A percentile compares a stretch with the other conserved stretches of the same genome.
phyloP scores from a whole-genome alignment of 2,797 vertebrate species.

The Pseudopleuronectes americanus region DNA sequence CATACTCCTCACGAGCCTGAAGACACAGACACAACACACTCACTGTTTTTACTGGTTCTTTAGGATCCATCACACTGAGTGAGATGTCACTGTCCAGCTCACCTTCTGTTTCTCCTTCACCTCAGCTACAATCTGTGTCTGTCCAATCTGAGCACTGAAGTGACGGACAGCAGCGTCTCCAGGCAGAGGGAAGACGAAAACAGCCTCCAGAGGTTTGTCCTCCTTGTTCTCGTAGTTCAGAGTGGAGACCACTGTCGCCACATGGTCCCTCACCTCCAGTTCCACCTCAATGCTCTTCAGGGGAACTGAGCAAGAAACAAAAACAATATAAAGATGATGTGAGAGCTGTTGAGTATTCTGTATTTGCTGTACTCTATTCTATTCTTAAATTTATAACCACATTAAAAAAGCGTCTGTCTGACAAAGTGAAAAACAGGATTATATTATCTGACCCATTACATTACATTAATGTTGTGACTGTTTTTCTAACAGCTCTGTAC shows the following conservation, averaged over 20 bases:
- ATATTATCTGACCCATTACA: too few relatives aligned
- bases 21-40: conserved; percentile 3
- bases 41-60: neutral
- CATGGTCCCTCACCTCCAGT: conserved; percentile 83
- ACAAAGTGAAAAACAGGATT: too few relatives aligned
- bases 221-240: conserved; percentile 87
- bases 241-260: conserved; percentile 84
- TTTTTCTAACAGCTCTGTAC: neutral
- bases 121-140: conserved; percentile 83
- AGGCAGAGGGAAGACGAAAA: conserved; percentile 88
- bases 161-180: conserved; percentile 87
- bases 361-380: too few relatives aligned
- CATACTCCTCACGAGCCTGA: conserved; percentile 78
- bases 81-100: conserved; percentile 24
- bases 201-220: conserved; percentile 79
- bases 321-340: neutral
- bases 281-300: conserved; percentile 85
- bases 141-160: conserved; percentile 85
- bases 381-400: too few relatives aligned
- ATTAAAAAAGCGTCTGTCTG: too few relatives aligned
- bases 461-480: neutral
- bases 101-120: conserved; percentile 86
- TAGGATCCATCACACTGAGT: neutral
- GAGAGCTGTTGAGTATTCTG: neutral
- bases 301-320: conserved; percentile 77